These are phyloP conservation scores for Cynocephalus volans DNA, from an alignment of 2,113 vertebrate species.

Conservation along the genomic window DNA sequence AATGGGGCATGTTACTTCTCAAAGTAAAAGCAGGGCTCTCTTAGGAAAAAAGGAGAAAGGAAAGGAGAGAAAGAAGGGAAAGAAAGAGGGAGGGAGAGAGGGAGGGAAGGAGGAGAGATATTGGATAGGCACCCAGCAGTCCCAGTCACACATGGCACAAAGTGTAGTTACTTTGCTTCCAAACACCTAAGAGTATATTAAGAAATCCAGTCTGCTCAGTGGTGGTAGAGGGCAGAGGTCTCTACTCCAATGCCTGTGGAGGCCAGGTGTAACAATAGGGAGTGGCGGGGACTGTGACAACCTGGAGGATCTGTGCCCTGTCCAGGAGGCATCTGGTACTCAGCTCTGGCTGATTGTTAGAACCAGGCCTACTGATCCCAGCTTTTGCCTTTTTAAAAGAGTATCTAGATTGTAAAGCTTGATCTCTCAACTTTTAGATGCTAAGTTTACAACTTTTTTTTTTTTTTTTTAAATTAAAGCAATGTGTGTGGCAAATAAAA, in stretches of 20 bases:
- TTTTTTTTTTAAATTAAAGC: background rate
- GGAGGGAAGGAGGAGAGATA: background rate
- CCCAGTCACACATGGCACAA: rapidly evolving
- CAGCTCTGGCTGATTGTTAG: too few species aligned
- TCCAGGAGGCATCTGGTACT: rapidly evolving
- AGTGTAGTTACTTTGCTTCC: background rate
- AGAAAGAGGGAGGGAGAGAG: too few species aligned
- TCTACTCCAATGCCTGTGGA: rapidly evolving
- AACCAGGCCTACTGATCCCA: background rate
- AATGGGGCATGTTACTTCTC: too few species aligned
- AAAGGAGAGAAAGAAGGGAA: background rate
- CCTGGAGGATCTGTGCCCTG: rapidly evolving
- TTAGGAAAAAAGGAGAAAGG: background rate
- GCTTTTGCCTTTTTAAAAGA: background rate
- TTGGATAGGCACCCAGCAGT: background rate
- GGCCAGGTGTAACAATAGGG: too few species aligned
- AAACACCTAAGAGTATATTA: background rate
- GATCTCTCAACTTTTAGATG: background rate
- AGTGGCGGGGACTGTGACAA: background rate
- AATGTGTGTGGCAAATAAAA: background rate
- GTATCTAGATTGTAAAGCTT: background rate
- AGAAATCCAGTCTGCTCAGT: background rate
- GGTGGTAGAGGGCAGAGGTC: background rate
- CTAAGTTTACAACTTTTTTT: background rate
- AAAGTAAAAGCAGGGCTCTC: background rate